Evolutionary conservation across 2,113 vertebrate genomes (phyloP), one percentile per base, ranked within the genome.

Genomic region (Macrotis lagotis): DNA sequence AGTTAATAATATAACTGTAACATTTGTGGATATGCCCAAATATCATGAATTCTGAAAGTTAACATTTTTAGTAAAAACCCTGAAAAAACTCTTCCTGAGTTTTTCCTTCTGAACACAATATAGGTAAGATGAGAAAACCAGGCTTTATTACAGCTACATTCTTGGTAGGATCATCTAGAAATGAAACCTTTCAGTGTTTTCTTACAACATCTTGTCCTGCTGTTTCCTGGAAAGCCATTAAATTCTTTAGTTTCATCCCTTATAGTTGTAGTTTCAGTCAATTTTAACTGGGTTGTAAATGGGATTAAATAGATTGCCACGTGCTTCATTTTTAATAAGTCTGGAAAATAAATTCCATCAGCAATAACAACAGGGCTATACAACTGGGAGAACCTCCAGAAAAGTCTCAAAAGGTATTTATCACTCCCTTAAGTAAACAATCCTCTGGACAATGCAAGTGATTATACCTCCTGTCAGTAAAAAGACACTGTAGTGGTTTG

Each of bases 231-330:
- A 97, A 97, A 97, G 92, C 91, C 91, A 89, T 95, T 97, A 51
- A 91, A 97, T 94, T 95, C 94, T 96, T 97, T 94, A 89, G 92
- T 94, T 96, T 96, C 0, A 7, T 96, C 97, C 96, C 95, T 95
- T 96, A 98, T 97, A 97, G 96, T 98, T 97, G 97, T 28, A 96
- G 97, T 95, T 97, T 98, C 97, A 98, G 98, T 98, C 97, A 97
- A 96, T 98, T 98, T 98, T 98, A 97, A 97, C 97, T 98, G 96
- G 96, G 96, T 98, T 98, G 97, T 97, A 98, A 97, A 98, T 97
- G 97, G 96, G 94, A 92, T 92, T 92, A 92, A 92, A 51, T 28
- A 88, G 55, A 50, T 97, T 97, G 97, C 96, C 96, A 90, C 89
- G 25, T 97, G 96, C 91, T 97, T 97, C 97, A 97, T 98, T 90